phyloP scores from a whole-genome alignment of 2,888 invertebrate genomes.

The Ophioninae sp. region DNA sequence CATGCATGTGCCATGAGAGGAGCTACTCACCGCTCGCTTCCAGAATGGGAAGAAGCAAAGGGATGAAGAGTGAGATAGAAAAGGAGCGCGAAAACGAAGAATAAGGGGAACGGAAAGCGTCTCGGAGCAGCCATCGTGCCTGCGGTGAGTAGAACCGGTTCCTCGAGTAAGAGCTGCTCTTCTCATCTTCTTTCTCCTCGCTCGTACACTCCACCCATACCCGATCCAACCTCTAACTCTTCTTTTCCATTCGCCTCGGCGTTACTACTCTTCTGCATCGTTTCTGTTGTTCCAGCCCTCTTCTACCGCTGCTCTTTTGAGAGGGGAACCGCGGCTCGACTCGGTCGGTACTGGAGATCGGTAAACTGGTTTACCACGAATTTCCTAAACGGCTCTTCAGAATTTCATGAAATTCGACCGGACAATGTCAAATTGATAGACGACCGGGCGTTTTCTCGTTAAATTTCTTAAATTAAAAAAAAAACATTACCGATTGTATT shows the following conservation, averaged over 20 bases:
- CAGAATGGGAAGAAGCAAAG: slow-evolving; percentile 29
- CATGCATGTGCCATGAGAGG: slow-evolving; percentile 53
- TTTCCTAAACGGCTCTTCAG: no score
- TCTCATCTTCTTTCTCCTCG: slow-evolving; percentile 48
- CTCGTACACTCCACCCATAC: slow-evolving; percentile 44
- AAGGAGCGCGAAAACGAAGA: slow-evolving; percentile 29
- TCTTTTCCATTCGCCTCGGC: slow-evolving; percentile 55
- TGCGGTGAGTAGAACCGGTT: slow-evolving; percentile 76
- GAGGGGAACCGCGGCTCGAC: slow-evolving; percentile 16
- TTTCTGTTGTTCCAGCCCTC: slow-evolving; percentile 33
- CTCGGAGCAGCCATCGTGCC: slow-evolving; percentile 63
- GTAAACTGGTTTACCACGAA: no score
- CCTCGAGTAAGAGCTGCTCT: slow-evolving; percentile 70
- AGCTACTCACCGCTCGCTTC: slow-evolving; percentile 17
- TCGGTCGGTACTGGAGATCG: not conserved
- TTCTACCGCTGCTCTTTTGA: slow-evolving; percentile 23
- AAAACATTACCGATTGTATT: no score
- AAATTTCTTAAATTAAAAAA: no score
- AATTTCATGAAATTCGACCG: no score
- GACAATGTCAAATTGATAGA: no score
- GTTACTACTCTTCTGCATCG: slow-evolving; percentile 37
- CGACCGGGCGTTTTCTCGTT: no score
- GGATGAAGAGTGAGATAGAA: slow-evolving; percentile 38
- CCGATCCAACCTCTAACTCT: slow-evolving; percentile 64
- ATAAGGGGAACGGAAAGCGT: slow-evolving; percentile 50